Percentiles rank a stretch among this genome's conserved stretches.
Evolutionary conservation across 2,888 invertebrate species (phyloP).

Genomic region (Aspidiotus rigidus): DNA sequence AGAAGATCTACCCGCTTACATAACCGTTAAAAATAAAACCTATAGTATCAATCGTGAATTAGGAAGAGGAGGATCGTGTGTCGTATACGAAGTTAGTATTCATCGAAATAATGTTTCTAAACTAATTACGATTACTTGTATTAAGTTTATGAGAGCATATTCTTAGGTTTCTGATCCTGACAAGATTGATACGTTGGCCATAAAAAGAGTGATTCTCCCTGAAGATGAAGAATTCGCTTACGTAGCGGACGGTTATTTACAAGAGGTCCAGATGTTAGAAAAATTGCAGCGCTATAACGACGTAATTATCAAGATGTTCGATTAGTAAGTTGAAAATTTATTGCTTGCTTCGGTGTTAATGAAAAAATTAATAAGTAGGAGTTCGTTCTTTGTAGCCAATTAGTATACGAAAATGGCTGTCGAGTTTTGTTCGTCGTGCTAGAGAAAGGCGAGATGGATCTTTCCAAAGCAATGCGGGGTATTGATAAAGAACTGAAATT

Average conservation of each 20-base stretch:
- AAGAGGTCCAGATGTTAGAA: constrained; percentile 75
- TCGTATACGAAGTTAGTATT: constrained; percentile 52
- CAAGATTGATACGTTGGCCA: constrained; percentile 54
- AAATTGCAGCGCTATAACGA: constrained; percentile 71
- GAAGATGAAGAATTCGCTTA: constrained; percentile 49
- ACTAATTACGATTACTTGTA: background rate
- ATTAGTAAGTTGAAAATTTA: constrained; percentile 59
- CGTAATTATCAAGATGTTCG: constrained; percentile 57
- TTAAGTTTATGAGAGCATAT: constrained; percentile 9
- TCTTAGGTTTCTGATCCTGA: constrained; percentile 48
- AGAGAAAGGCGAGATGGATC: constrained; percentile 87
- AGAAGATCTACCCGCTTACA: background rate
- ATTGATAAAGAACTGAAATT: constrained; percentile 48
- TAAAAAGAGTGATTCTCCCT: constrained; percentile 74
- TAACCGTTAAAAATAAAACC: constrained; percentile 56
- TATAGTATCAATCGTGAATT: constrained; percentile 66
- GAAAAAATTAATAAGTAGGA: background rate
- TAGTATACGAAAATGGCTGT: constrained; percentile 40
- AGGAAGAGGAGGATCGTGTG: constrained; percentile 84
- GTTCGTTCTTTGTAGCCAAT: constrained; percentile 12
- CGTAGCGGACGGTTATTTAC: constrained; percentile 68
- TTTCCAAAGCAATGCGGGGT: constrained; percentile 63
- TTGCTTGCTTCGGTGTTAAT: background rate
- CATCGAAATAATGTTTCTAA: constrained; percentile 3
- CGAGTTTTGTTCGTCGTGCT: constrained; percentile 70